Evolutionary conservation across 2,797 vertebrate genomes (phyloP).

Genomic region (Phylloscopus collybita): DNA sequence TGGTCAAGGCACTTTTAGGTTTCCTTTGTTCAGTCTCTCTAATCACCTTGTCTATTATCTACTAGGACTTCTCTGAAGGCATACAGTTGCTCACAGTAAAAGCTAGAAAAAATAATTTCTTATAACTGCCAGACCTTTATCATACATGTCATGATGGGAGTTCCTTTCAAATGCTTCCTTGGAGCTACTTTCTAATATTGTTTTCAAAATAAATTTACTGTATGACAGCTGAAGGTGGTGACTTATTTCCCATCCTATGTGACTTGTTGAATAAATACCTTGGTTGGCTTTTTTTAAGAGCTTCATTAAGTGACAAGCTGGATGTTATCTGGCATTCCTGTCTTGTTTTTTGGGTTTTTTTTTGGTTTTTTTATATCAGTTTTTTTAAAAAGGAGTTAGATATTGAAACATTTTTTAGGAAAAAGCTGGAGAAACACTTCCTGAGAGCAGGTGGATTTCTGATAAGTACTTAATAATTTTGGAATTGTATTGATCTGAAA

Average conservation of each 20-base stretch:
- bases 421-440: background rate
- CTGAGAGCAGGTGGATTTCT: background rate
- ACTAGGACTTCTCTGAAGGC: background rate
- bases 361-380: background rate
- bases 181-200: background rate
- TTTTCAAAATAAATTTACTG: background rate
- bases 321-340: background rate
- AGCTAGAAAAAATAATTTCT: background rate
- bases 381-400: background rate
- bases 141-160: background rate
- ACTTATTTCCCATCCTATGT: background rate
- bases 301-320: background rate
- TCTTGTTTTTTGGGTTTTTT: background rate
- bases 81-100: background rate
- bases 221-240: background rate
- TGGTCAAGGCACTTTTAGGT: background rate
- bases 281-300: background rate
- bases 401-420: background rate
- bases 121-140: background rate
- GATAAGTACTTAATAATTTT: background rate
- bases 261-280: background rate
- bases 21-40: background rate
- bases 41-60: background rate
- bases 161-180: background rate
- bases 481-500: slow-evolving; percentile 32